These are phyloP conservation scores for Alca torda DNA, from an alignment of 2,797 vertebrate species.

Conservation along the genomic window DNA sequence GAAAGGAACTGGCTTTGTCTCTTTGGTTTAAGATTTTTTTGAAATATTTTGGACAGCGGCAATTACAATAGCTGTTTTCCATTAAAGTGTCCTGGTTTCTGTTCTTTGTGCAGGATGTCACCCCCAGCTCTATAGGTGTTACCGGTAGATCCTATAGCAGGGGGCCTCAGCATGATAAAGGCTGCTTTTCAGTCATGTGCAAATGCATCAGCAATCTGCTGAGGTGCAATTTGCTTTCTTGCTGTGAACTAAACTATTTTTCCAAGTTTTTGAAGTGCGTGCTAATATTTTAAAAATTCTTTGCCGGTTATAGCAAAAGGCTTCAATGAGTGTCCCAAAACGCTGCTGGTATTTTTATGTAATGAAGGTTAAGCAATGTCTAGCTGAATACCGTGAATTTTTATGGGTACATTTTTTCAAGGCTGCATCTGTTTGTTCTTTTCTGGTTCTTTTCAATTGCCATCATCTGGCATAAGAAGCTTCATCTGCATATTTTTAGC, in stretches of 20 bases:
- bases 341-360: not conserved
- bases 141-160: not conserved
- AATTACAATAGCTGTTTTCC: not conserved
- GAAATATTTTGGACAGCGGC: not conserved
- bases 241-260: not conserved
- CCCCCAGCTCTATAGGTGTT: not conserved
- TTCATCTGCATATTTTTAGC: not conserved
- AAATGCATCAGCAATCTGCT: not conserved
- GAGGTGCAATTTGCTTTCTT: not conserved
- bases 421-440: not conserved
- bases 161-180: not conserved
- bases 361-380: not conserved
- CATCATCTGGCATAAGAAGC: not conserved
- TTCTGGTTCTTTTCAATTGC: not conserved
- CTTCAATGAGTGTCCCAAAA: not conserved
- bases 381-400: not conserved
- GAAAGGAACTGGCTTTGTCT: not conserved
- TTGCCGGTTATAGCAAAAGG: not conserved
- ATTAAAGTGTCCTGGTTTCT: not conserved
- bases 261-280: not conserved
- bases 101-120: not conserved
- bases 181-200: not conserved
- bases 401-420: not conserved
- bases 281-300: not conserved
- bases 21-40: not conserved